Conservation (phyloP, 2,113 vertebrate genomes). For the Microcebus griseorufus region DNA sequence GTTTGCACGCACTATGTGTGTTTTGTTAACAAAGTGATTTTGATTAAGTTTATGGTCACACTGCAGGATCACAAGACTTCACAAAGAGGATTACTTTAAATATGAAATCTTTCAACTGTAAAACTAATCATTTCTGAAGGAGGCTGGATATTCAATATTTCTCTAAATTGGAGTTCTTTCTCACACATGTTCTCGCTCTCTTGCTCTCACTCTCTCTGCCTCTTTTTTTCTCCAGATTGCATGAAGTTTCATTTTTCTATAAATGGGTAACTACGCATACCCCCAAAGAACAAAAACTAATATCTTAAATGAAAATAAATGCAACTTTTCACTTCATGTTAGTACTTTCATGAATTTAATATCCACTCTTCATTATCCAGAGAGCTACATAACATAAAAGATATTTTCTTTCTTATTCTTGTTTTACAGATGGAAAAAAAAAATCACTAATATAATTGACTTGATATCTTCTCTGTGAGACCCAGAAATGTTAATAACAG, state of each 20-base stretch:
- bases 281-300: neutral
- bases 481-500: neutral
- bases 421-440: neutral
- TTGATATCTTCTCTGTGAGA: neutral
- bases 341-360: constrained; percentile 28
- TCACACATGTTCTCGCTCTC: too few relatives aligned
- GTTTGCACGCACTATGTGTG: neutral
- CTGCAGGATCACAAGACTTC: constrained; percentile 56
- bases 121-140: constrained; percentile 58
- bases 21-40: constrained; percentile 56
- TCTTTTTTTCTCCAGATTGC: neutral
- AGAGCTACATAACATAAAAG: neutral
- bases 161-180: neutral
- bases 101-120: constrained; percentile 54
- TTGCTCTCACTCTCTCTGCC: neutral
- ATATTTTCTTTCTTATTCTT: constrained; percentile 37
- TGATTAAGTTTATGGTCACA: constrained; percentile 59
- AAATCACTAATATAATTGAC: neutral
- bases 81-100: constrained; percentile 60
- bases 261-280: neutral
- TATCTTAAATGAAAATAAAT: constrained; percentile 39
- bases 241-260: neutral
- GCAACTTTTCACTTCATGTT: neutral
- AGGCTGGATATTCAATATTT: constrained; percentile 57
- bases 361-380: neutral